Conservation (phyloP, 2,888 invertebrate genomes). For the Himalopsyche anomala region DNA sequence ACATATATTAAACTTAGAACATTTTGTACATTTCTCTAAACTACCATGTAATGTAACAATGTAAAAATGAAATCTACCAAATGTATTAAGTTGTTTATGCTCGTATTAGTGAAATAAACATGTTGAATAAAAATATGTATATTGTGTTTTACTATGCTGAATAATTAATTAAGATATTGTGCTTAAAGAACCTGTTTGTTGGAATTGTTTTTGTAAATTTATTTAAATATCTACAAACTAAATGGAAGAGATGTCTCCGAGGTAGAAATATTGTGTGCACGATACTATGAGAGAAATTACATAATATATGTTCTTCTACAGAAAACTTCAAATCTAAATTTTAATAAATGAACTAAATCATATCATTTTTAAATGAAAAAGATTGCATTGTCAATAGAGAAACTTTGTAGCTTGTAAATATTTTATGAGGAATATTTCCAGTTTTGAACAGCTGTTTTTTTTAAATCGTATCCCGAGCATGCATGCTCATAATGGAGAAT, state of each 20-base stretch:
- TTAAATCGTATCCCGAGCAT: too few relatives aligned
- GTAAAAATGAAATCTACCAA: not conserved
- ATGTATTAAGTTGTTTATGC: not conserved
- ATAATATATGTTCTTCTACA: too few relatives aligned
- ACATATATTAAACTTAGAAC: not conserved
- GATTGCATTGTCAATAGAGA: too few relatives aligned
- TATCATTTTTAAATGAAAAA: too few relatives aligned
- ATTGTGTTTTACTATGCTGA: not conserved
- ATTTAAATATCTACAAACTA: conserved; percentile 48
- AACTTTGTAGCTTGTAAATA: too few relatives aligned
- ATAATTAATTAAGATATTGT: not conserved
- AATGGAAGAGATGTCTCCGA: conserved; percentile 53
- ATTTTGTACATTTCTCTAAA: not conserved
- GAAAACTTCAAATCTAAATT: too few relatives aligned
- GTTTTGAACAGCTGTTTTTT: too few relatives aligned
- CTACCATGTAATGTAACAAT: not conserved
- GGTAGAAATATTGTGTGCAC: conserved; percentile 48
- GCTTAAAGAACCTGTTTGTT: not conserved
- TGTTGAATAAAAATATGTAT: not conserved
- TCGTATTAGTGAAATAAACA: not conserved
- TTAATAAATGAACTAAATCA: too few relatives aligned
- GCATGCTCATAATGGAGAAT: too few relatives aligned
- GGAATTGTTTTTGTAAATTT: conserved; percentile 5
- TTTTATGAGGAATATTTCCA: too few relatives aligned
- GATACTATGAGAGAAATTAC: not conserved